These are phyloP conservation scores for Uropetala carovei DNA, from an alignment of 2,888 invertebrate genomes.

Conservation along the genomic window DNA sequence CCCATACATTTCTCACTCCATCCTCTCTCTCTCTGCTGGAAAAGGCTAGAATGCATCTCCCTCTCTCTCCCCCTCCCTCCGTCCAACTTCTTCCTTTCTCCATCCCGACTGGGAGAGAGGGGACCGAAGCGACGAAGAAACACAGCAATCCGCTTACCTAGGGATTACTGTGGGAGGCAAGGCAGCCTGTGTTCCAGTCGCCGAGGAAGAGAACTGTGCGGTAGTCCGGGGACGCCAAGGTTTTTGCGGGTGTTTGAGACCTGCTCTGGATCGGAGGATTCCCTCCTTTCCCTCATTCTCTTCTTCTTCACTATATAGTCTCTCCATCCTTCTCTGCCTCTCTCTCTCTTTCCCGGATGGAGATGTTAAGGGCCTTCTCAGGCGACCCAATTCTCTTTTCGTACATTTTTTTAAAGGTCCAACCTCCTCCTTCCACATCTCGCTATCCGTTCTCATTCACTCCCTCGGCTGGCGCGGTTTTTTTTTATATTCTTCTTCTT, in stretches of 20 bases:
- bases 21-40: no score
- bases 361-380: neutral
- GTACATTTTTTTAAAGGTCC: neutral
- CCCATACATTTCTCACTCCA: no score
- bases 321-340: neutral
- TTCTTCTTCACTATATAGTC: neutral
- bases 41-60: neutral
- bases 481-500: neutral
- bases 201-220: neutral
- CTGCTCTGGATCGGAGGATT: neutral
- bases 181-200: neutral
- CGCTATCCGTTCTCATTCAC: neutral
- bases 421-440: neutral
- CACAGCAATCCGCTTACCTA: constrained; percentile 62
- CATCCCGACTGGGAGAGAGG: neutral
- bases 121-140: constrained; percentile 40
- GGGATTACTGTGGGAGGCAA: constrained; percentile 48
- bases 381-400: constrained; percentile 16
- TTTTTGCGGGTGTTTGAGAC: neutral
- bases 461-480: neutral
- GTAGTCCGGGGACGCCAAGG: constrained; percentile 8
- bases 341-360: neutral
- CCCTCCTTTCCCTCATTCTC: neutral
- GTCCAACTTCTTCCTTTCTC: neutral
- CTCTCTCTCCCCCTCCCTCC: neutral